Percentiles rank a stretch among this genome's conserved stretches.
Conservation (phyloP, 2,113 vertebrate species). For the Etheostoma cragini region DNA sequence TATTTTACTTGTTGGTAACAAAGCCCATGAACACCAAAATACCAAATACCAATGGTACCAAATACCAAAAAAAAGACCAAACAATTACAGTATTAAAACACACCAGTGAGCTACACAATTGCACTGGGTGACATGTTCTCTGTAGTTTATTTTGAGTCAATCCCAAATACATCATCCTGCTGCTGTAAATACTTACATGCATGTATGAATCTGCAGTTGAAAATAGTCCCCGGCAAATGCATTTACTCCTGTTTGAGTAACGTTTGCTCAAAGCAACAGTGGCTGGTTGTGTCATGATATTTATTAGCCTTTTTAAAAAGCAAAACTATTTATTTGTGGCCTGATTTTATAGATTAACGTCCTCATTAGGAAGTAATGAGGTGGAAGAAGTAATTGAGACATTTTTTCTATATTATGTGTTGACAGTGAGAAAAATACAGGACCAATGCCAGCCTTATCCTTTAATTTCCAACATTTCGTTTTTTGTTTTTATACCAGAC, state of each 20-base stretch:
- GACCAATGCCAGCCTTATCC: neutral
- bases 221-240: slow-evolving; percentile 15
- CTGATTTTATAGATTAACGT: neutral
- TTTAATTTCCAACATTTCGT: slow-evolving; percentile 19
- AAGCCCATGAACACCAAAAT: neutral
- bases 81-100: neutral
- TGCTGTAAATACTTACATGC: neutral
- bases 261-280: neutral
- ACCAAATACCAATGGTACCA: too few relatives aligned
- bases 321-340: neutral
- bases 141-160: slow-evolving; percentile 14
- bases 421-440: slow-evolving; percentile 11
- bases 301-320: neutral
- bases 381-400: neutral
- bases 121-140: neutral
- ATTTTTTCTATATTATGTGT: slow-evolving; percentile 15
- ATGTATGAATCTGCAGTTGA: neutral
- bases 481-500: slow-evolving; percentile 1
- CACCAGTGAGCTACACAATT: neutral
- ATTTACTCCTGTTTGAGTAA: neutral
- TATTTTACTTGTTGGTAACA: neutral
- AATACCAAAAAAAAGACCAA: neutral
- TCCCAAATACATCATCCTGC: neutral
- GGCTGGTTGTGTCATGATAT: neutral
- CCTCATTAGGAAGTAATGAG: neutral